Evolutionary conservation across 2,113 vertebrate species (phyloP), one percentile per base, ranked within the genome.

Genomic region (Turdus rufiventris): DNA sequence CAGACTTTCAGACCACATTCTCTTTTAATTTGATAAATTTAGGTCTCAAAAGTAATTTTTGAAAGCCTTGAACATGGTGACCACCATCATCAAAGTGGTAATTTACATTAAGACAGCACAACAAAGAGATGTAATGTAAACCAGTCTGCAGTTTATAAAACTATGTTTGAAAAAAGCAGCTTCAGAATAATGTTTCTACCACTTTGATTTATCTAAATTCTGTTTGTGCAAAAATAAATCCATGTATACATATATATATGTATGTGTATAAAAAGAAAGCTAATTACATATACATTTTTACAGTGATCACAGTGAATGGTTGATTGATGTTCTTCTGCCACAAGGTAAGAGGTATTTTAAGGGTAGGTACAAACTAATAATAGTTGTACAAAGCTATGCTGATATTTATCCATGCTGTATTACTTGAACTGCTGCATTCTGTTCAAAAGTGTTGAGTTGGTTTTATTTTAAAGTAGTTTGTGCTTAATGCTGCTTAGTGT

Each of bases 301-400:
- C 94, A 99, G 99, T 97, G 99, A 99, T 94, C 99, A 99, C 75
- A 98, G 99, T 84, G 99, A 99, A 97, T 99, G 99, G 99, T 97
- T 99, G 94, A 98, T 99, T 97, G 99, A 99, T 97, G 99, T 99
- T 79, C 99, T 99, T 84, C 97, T 99, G 58, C 99, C 99, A 40
- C 99, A 99, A 99, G 99, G 99, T 99, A 98, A 98, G 98, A 87
- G 76, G 82, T 95, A 51, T 86, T 96, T 96, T 76, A 96, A 96
- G 88, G 82, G 77, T 96, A 92, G 93, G 89, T 95, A 78, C 89
- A 91, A 88, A 82, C 31, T 89, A 84, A 86, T 91, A 33, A 25
- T 91, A 80, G 80, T 57, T 85, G 15, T 81, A 73, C 25, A 91
- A 76, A 89, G 33, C 83, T 76, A 10, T 38, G 66, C 62, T 96